These are phyloP conservation scores for Aptenodytes forsteri DNA, from an alignment of 2,113 vertebrate genomes.

Conservation along the genomic window DNA sequence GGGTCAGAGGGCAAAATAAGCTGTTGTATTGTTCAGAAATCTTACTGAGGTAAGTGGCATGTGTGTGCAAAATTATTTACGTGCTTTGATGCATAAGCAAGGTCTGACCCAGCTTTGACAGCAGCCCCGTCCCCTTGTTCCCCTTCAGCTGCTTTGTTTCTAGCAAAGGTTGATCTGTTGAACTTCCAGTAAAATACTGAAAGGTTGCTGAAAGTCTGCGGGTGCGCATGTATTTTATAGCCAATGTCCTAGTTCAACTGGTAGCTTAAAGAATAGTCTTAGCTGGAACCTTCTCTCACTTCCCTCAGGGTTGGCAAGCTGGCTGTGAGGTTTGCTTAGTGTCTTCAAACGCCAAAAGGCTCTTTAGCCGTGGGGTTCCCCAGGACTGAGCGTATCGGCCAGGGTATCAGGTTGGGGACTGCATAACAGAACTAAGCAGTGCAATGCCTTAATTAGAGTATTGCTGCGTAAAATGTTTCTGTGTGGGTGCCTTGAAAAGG, in stretches of 20 bases:
- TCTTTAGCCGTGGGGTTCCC: fast-evolving
- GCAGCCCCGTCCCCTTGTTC: background rate
- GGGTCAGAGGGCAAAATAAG: fast-evolving
- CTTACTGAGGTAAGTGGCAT: fast-evolving
- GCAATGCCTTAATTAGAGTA: fast-evolving
- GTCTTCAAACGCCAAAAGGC: background rate
- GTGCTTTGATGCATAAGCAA: no score
- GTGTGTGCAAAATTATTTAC: fast-evolving
- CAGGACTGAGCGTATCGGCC: fast-evolving
- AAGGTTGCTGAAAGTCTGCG: background rate
- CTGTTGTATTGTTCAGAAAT: fast-evolving
- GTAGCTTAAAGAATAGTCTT: no score
- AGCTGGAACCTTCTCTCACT: background rate
- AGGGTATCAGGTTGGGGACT: fast-evolving
- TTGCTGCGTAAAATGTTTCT: fast-evolving
- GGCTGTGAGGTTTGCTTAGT: fast-evolving
- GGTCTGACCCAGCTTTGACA: background rate
- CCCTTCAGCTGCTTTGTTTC: background rate
- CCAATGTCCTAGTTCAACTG: fast-evolving
- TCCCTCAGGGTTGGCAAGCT: fast-evolving
- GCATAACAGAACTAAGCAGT: fast-evolving
- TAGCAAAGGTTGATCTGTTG: no score
- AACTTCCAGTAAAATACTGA: no score
- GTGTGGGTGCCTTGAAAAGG: fast-evolving
- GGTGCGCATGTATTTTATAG: fast-evolving